Evolutionary conservation across 2,113 vertebrate species (phyloP).

Genomic region (Pomatostomus ruficeps): DNA sequence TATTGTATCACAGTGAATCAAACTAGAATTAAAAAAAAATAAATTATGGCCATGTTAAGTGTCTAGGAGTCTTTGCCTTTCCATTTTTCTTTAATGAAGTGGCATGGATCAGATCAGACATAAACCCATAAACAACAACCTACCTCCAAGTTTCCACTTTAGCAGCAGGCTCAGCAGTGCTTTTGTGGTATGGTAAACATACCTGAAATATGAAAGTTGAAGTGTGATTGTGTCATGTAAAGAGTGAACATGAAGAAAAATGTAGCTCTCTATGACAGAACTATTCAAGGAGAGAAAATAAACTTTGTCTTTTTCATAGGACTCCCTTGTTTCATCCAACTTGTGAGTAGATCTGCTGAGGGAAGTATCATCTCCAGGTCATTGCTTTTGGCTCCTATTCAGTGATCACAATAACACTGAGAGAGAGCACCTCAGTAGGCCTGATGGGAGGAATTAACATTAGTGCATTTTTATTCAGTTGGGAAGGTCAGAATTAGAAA

Average conservation of each 20-base stretch:
- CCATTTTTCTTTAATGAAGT: background rate
- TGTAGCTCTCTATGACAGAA: background rate
- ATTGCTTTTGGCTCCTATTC: background rate
- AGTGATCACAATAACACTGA: background rate
- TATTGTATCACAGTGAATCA: rapidly evolving
- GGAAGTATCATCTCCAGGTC: background rate
- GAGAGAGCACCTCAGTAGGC: background rate
- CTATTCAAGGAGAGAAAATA: background rate
- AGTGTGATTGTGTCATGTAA: background rate
- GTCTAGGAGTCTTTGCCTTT: background rate
- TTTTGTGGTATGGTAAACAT: background rate
- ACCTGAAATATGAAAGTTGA: background rate
- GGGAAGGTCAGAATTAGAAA: background rate
- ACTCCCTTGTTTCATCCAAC: background rate
- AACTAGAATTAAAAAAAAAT: background rate
- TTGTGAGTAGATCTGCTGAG: background rate
- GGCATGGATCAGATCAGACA: background rate
- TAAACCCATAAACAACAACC: background rate
- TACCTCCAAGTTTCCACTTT: background rate
- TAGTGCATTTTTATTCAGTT: background rate
- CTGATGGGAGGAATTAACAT: background rate
- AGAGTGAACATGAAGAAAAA: background rate
- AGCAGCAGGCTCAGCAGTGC: background rate
- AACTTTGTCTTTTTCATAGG: background rate
- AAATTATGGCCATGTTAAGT: background rate